phyloP scores from a whole-genome alignment of 2,797 vertebrate species.

The Taenioides sp. region DNA sequence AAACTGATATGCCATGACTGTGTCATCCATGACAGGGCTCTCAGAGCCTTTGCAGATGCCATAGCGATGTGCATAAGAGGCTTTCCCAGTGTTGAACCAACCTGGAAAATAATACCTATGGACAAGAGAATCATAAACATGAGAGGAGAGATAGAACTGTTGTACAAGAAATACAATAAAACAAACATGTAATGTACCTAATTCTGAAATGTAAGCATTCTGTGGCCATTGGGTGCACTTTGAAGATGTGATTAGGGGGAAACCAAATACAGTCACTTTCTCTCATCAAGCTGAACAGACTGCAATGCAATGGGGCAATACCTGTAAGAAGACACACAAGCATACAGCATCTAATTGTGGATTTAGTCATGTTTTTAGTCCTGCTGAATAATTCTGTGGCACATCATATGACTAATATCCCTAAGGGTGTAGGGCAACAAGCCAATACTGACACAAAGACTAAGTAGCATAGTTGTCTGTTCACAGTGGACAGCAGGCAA shows the following conservation, averaged over 20 bases:
- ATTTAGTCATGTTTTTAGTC: background rate
- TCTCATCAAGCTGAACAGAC: slow-evolving; percentile 90
- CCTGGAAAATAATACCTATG: slow-evolving; percentile 92
- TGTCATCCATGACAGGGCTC: slow-evolving; percentile 89
- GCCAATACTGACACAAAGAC: slow-evolving; percentile 1
- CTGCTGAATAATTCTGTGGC: background rate
- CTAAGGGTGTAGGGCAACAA: background rate
- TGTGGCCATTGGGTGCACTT: slow-evolving; percentile 77
- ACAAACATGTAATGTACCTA: slow-evolving; percentile 68
- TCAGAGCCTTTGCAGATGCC: slow-evolving; percentile 85
- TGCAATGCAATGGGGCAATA: slow-evolving; percentile 86
- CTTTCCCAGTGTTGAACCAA: slow-evolving; percentile 85
- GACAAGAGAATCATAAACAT: background rate
- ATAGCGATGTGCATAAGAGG: slow-evolving; percentile 82
- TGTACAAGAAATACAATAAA: background rate
- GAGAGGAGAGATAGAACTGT: background rate
- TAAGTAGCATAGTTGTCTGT: background rate
- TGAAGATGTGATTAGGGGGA: slow-evolving; percentile 91
- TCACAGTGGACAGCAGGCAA: background rate
- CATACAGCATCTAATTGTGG: background rate
- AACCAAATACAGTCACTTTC: slow-evolving; percentile 88
- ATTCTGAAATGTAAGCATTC: slow-evolving; percentile 86
- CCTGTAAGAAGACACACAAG: slow-evolving; percentile 66
- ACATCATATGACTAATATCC: no score
- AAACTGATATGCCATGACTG: slow-evolving; percentile 90